Evolutionary conservation across 2,797 vertebrate genomes (phyloP).

Genomic region (Potorous gilbertii): DNA sequence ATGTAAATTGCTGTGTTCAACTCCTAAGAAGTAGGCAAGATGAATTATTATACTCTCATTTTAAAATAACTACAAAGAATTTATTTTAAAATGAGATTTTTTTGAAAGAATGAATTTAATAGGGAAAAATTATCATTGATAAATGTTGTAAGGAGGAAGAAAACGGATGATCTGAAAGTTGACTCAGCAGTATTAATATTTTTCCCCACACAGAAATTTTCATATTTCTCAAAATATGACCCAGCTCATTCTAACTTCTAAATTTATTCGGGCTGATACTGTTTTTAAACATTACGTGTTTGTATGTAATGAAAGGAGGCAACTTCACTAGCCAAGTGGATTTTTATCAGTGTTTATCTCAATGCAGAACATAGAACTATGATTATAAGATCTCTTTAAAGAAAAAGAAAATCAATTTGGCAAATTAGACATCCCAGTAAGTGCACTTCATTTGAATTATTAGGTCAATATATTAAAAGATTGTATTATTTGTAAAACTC

Average conservation of each 20-base stretch:
- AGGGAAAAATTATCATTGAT: background rate
- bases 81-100: slow-evolving; percentile 53
- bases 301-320: background rate
- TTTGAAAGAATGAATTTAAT: background rate
- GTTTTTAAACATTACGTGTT: background rate
- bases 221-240: background rate
- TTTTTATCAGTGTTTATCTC: background rate
- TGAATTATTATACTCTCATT: slow-evolving; percentile 22
- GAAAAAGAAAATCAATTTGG: background rate
- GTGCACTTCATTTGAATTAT: background rate
- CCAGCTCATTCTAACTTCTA: background rate
- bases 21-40: slow-evolving; percentile 52
- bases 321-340: background rate
- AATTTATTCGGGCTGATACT: background rate
- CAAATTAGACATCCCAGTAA: background rate
- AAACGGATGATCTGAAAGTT: background rate
- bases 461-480: background rate
- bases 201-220: background rate
- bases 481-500: background rate
- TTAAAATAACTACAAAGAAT: background rate
- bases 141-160: background rate
- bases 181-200: background rate
- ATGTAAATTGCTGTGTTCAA: slow-evolving; percentile 74
- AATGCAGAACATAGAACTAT: background rate
- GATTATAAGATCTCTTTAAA: background rate